phyloP scores from a whole-genome alignment of 2,113 vertebrate genomes.

The Mormyrus lacerda region DNA sequence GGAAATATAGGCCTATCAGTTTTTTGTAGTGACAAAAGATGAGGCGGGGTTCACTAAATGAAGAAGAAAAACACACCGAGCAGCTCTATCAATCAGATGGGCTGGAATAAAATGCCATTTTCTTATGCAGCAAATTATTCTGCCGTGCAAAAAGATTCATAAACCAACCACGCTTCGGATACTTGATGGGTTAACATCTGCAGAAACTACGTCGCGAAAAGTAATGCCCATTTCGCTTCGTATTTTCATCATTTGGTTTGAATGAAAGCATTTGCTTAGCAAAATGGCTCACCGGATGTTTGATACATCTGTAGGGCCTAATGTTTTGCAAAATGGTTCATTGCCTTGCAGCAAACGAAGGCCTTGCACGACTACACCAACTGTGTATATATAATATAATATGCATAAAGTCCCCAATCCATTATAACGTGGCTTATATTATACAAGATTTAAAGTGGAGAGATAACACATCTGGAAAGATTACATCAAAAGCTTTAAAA shows the following conservation, averaged over 20 bases:
- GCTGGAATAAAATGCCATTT: not conserved
- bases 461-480: not conserved
- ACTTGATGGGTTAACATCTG: not conserved
- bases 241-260: not conserved
- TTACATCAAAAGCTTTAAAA: not conserved
- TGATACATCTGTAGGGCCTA: not conserved
- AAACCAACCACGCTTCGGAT: not conserved
- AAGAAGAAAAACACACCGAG: not conserved
- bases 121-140: not conserved
- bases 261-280: not conserved
- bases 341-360: not conserved
- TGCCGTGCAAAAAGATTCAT: not conserved
- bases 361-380: not conserved
- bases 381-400: not conserved
- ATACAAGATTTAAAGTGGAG: not conserved
- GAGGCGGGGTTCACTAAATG: not conserved
- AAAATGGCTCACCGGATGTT: not conserved
- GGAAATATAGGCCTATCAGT: not conserved
- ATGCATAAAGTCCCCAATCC: not conserved
- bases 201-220: not conserved
- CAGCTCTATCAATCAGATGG: not conserved
- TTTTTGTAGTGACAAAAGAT: not conserved
- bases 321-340: not conserved
- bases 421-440: not conserved
- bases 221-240: not conserved